These are phyloP conservation scores for Porites lutea DNA, from an alignment of 64 coral and sea anemone genomes.

Conservation along the genomic window DNA sequence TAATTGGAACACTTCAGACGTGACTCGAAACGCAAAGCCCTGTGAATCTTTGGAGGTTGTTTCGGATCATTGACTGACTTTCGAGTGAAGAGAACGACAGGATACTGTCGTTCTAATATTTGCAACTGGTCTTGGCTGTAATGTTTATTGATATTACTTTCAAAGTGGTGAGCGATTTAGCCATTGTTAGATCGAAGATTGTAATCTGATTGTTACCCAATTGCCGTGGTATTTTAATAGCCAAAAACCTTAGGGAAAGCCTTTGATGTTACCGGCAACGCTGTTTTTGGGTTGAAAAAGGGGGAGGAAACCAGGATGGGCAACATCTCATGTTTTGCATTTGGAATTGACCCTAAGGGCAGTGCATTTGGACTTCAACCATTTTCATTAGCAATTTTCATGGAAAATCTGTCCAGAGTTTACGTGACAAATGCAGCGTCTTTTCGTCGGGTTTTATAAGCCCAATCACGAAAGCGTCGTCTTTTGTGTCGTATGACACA, in stretches of 20 bases:
- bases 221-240: constrained; percentile 7
- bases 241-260: background rate
- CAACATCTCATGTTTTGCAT: background rate
- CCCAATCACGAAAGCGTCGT: background rate
- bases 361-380: background rate
- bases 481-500: background rate
- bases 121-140: constrained; percentile 4
- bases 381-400: background rate
- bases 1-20: background rate
- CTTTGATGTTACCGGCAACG: constrained; percentile 32
- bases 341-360: background rate
- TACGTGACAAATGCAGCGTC: background rate
- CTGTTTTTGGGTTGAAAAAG: background rate
- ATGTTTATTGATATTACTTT: constrained; percentile 46
- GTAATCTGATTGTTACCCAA: constrained; percentile 50
- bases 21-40: background rate
- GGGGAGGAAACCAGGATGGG: background rate
- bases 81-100: background rate
- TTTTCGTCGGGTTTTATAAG: background rate
- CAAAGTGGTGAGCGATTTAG: constrained; percentile 32
- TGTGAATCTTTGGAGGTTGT: background rate
- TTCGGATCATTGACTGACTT: background rate
- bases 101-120: background rate
- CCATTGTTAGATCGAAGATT: constrained; percentile 23
- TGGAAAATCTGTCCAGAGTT: background rate